These are phyloP conservation scores for Scelioninae gen. 2 DNA, from an alignment of 2,888 invertebrate species.

Conservation along the genomic window DNA sequence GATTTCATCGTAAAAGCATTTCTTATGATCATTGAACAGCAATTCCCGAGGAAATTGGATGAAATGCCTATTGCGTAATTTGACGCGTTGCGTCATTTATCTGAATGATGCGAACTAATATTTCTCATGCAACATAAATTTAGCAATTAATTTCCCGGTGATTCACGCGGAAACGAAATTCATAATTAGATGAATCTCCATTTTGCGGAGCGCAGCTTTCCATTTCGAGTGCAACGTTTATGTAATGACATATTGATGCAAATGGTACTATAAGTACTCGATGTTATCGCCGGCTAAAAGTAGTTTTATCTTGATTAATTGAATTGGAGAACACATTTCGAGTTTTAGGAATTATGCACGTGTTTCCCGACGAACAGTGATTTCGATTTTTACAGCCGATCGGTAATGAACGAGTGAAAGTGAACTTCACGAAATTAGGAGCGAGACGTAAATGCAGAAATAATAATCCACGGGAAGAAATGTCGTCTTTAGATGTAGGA, in stretches of 20 bases:
- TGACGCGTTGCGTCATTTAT: constrained; percentile 7
- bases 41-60: constrained; percentile 24
- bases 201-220: constrained; percentile 20
- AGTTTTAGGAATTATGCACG: not conserved
- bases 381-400: constrained; percentile 25
- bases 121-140: constrained; percentile 23
- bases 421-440: constrained; percentile 47
- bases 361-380: not conserved
- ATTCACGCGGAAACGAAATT: constrained; percentile 14
- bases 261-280: not conserved
- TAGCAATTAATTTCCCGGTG: constrained; percentile 25
- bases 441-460: constrained; percentile 27
- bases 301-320: constrained; percentile 20
- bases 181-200: constrained; percentile 41
- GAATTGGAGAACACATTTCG: not conserved
- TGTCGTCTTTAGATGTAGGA: constrained; percentile 21
- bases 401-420: constrained; percentile 45
- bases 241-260: constrained; percentile 23
- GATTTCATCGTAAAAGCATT: constrained; percentile 23
- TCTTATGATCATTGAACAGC: constrained; percentile 16
- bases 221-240: constrained; percentile 22
- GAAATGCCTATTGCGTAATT: constrained; percentile 29
- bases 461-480: constrained; percentile 24
- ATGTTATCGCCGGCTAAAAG: not conserved
- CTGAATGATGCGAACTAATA: constrained; percentile 20